These are phyloP conservation scores for Varecia variegata DNA, from an alignment of 2,797 vertebrate species.

Conservation along the genomic window DNA sequence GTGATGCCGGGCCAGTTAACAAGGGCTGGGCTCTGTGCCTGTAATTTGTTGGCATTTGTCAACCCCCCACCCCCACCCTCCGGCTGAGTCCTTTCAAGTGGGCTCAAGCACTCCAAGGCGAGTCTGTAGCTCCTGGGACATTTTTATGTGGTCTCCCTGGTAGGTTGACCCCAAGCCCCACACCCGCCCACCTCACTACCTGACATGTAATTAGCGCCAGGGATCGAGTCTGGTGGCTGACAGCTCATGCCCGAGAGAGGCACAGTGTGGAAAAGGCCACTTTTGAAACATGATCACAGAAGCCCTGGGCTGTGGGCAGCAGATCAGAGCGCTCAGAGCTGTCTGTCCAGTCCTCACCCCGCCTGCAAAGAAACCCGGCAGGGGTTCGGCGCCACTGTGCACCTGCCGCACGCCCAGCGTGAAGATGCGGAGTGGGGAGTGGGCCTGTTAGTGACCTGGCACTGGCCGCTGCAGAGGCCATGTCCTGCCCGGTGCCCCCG, in stretches of 20 bases:
- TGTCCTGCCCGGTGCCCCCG: background rate
- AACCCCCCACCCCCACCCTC: background rate
- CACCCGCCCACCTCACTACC: background rate
- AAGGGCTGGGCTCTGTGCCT: background rate
- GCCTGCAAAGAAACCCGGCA: background rate
- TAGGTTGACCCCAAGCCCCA: slow-evolving; percentile 31
- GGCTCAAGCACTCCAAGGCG: background rate
- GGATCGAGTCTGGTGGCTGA: background rate
- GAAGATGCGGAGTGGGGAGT: background rate
- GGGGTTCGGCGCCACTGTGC: fast-evolving
- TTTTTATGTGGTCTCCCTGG: slow-evolving; percentile 60
- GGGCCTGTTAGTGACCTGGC: background rate
- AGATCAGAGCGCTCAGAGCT: background rate
- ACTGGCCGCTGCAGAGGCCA: background rate
- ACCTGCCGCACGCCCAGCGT: fast-evolving
- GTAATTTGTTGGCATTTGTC: background rate
- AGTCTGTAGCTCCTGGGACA: slow-evolving; percentile 20
- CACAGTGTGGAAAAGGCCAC: background rate
- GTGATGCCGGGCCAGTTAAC: background rate
- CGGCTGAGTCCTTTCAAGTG: slow-evolving; percentile 61
- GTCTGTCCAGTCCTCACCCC: background rate
- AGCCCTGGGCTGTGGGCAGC: background rate
- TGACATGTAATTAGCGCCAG: background rate
- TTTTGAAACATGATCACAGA: background rate
- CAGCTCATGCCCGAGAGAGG: background rate